Evolutionary conservation across 37 sponge, comb jelly and placozoan genomes (phyloP).

Genomic region (Diacarnus erythraeanus): DNA sequence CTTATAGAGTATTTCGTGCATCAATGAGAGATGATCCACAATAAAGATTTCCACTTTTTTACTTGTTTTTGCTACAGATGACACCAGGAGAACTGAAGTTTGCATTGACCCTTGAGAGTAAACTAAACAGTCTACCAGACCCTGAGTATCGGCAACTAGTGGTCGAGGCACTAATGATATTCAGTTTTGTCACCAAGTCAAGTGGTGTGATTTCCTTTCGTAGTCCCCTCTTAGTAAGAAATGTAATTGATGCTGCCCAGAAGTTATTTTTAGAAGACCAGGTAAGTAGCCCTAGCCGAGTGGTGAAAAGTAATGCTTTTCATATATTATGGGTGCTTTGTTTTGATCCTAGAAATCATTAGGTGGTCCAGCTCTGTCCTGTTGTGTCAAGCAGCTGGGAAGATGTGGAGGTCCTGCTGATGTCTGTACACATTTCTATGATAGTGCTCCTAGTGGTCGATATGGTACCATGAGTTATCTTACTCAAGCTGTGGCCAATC

Average conservation of each 20-base stretch:
- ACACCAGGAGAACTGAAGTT: conserved; percentile 91
- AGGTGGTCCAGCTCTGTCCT: conserved; percentile 35
- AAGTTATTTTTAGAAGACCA: conserved; percentile 71
- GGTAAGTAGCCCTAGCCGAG: too few relatives aligned
- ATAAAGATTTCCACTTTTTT: neutral
- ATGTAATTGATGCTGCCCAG: conserved; percentile 61
- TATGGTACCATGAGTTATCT: conserved; percentile 93
- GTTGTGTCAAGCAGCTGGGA: conserved; percentile 52
- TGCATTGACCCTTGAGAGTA: conserved; percentile 74
- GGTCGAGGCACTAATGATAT: conserved; percentile 85
- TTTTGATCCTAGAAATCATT: neutral
- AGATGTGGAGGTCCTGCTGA: conserved; percentile 44
- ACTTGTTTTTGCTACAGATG: conserved; percentile 59
- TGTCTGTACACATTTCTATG: conserved; percentile 79
- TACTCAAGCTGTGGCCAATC: conserved; percentile 63
- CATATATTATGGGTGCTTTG: neutral
- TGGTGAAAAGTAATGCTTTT: too few relatives aligned
- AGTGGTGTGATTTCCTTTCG: conserved; percentile 38
- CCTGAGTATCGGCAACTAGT: conserved; percentile 93
- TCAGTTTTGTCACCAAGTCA: conserved; percentile 46
- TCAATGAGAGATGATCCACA: neutral
- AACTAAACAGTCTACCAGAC: conserved; percentile 73
- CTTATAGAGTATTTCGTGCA: neutral
- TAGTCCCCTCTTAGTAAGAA: conserved; percentile 35
- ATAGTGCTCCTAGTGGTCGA: conserved; percentile 90